These are phyloP conservation scores for Laothoe populi DNA, from an alignment of 2,888 invertebrate genomes.

Conservation along the genomic window DNA sequence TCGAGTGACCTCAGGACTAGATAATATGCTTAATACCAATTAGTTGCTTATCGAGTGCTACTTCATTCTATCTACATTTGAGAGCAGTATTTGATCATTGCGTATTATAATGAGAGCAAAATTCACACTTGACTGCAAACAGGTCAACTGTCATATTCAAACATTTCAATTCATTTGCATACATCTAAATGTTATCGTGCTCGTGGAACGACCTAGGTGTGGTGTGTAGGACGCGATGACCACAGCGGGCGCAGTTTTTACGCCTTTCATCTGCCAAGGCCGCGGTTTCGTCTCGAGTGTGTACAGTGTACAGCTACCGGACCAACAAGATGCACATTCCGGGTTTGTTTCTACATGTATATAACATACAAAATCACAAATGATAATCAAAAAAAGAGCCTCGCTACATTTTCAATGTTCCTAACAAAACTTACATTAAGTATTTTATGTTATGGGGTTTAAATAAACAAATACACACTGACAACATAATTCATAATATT, in stretches of 20 bases:
- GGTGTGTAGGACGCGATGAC: conserved; percentile 10
- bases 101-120: not conserved
- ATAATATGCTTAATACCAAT: too few relatives aligned
- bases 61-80: too few relatives aligned
- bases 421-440: too few relatives aligned
- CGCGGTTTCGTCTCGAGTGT: not conserved
- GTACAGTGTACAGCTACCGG: not conserved
- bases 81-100: not conserved
- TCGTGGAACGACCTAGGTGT: not conserved
- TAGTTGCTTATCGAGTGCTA: too few relatives aligned
- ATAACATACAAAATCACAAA: not conserved
- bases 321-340: not conserved
- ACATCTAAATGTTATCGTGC: not conserved
- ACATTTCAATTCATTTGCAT: not conserved
- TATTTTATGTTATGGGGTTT: too few relatives aligned
- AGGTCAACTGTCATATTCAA: not conserved
- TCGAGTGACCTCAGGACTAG: too few relatives aligned
- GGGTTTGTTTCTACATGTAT: not conserved
- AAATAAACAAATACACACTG: too few relatives aligned
- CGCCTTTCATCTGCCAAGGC: conserved; percentile 18
- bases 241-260: conserved; percentile 6
- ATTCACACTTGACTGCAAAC: not conserved
- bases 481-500: too few relatives aligned
- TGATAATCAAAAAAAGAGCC: too few relatives aligned
- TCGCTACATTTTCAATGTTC: too few relatives aligned